Evolutionary conservation across 2,888 invertebrate genomes (phyloP), one percentile per base, ranked within the genome.

Genomic region (Itoplectis maculator): DNA sequence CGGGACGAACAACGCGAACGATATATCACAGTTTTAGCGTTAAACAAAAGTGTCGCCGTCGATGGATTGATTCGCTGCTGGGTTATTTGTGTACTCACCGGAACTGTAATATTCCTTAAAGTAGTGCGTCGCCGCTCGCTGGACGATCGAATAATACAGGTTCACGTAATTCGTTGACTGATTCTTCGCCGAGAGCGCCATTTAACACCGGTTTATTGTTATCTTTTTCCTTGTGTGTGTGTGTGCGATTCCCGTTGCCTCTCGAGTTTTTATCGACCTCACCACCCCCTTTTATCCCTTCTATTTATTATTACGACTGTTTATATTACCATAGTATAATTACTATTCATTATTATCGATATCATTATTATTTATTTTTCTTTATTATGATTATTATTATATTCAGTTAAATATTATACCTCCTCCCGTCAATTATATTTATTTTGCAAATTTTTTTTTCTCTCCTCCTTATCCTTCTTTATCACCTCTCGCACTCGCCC

Each of bases 121-220:
- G 90, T 95, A 95, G 92, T 95, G 95, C 92, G 95, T 94, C 88
- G 95, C 95, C 86, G 95, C 95, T 88, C 95, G 94, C 93, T 95
- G 95, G 93, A 95, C 95, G 93, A 95, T 95, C 88, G 95, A 95
- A 93, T 95, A 95, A 93, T 95, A 95, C 89, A 95, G 93, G 93
- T 95, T 95, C 93, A 95, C 95, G 93, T 95, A 95, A 92, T 95
- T 95, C 91, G 95, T 95, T 87, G 95, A 94, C 92, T 92, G 92
- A 88, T 92, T 92, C 89, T 92, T 92, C 87, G 92, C 92, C 84
- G 92, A 92, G 92, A 92, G 92, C 92, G 92, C 92, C 92, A 92
- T 92, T 92, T 91, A 82, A 90, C 91, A 89, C 90, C 89, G 89
- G 85, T 82, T 79, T 83, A 79, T 84, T 82, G 76, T 82, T 82